Evolutionary conservation across 2,113 vertebrate species (phyloP).

Genomic region (Charadrius vociferus): DNA sequence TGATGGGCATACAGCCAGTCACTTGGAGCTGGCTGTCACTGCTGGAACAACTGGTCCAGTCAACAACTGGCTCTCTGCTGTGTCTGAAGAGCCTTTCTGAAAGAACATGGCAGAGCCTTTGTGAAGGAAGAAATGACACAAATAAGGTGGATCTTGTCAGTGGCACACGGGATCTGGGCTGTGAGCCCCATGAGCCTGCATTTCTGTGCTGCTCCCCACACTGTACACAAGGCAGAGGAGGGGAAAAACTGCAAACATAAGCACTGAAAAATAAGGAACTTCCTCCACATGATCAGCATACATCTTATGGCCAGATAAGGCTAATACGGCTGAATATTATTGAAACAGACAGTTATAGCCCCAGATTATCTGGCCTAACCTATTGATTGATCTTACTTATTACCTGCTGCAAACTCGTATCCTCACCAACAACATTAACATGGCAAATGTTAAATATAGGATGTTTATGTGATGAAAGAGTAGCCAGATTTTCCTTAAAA

Average conservation of each 20-base stretch:
- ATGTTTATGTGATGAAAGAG: not conserved
- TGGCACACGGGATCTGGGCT: not conserved
- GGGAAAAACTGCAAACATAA: not conserved
- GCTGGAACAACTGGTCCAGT: not conserved
- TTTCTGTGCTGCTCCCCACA: not conserved
- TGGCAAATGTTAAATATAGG: not conserved
- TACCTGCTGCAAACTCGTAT: not conserved
- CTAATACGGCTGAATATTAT: not conserved
- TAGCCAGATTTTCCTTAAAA: not conserved
- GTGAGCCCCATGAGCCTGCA: not conserved
- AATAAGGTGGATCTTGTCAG: not conserved
- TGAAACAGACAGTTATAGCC: not conserved
- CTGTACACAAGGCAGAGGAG: not conserved
- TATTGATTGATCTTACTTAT: not conserved
- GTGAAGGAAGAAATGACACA: not conserved
- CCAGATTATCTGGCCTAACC: not conserved
- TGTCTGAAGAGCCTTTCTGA: not conserved
- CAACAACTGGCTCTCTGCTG: not conserved
- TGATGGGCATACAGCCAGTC: not conserved
- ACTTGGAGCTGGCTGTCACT: rapidly evolving
- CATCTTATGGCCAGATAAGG: not conserved
- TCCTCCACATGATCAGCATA: not conserved
- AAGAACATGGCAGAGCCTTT: not conserved
- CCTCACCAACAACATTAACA: not conserved
- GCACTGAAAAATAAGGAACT: not conserved